A percentile compares a stretch with the other conserved stretches of the same genome.
Evolutionary conservation across 2,888 invertebrate genomes (phyloP).

Genomic region (Deroplatys truncata): DNA sequence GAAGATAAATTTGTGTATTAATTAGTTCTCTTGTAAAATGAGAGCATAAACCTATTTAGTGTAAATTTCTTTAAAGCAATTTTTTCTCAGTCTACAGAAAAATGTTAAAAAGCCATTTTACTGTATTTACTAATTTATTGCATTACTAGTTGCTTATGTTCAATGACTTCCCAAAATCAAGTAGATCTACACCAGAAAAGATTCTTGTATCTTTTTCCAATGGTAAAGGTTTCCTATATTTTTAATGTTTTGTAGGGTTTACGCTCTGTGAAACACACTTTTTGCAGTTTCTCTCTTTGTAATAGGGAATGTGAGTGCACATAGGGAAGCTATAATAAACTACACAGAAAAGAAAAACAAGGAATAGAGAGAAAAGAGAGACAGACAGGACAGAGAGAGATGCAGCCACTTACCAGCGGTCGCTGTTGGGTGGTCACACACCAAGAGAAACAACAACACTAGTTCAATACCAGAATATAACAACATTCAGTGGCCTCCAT

Average conservation of each 20-base stretch:
- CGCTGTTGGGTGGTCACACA: constrained; percentile 1
- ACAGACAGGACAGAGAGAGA: not conserved
- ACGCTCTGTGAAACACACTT: not conserved
- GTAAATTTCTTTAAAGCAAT: no score
- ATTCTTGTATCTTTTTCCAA: not conserved
- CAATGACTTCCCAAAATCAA: not conserved
- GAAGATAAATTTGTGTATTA: no score
- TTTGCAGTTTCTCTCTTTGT: not conserved
- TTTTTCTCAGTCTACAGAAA: no score
- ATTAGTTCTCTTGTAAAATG: no score
- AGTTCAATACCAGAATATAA: not conserved
- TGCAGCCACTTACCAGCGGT: constrained; percentile 10
- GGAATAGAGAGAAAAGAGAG: not conserved
- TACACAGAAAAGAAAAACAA: not conserved
- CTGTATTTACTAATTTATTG: not conserved
- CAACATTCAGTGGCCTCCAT: not conserved
- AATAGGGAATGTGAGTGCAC: not conserved
- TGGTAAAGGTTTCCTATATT: not conserved
- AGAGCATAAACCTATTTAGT: no score
- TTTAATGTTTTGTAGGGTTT: not conserved
- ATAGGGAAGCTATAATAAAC: not conserved
- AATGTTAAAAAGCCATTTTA: no score
- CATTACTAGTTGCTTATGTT: not conserved
- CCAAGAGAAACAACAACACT: constrained; percentile 9
- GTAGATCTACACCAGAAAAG: not conserved